These are phyloP conservation scores for Pandemis corylana DNA, from an alignment of 2,888 invertebrate species.

Conservation along the genomic window DNA sequence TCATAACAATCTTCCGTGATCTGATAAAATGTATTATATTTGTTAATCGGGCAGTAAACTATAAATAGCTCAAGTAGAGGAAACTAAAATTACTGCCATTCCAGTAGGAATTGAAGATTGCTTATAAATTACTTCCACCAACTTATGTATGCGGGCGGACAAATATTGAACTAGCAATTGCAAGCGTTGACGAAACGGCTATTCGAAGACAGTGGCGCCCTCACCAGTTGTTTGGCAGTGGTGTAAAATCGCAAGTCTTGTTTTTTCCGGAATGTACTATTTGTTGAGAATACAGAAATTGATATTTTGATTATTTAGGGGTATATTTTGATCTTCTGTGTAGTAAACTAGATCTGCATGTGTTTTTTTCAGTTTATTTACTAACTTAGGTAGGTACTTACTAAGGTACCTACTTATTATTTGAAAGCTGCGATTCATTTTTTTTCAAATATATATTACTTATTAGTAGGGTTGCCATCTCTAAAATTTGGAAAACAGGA, in stretches of 20 bases:
- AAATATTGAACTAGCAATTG: conserved; percentile 8
- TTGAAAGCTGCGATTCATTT: too few relatives aligned
- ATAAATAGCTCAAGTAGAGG: conserved; percentile 42
- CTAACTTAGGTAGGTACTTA: too few relatives aligned
- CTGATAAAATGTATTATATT: conserved; percentile 11
- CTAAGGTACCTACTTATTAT: too few relatives aligned
- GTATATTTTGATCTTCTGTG: too few relatives aligned
- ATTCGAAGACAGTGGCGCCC: conserved; percentile 31
- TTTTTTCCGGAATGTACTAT: background rate
- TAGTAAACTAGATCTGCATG: too few relatives aligned
- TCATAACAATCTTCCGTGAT: background rate
- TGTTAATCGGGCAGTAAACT: conserved; percentile 9
- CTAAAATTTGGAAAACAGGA: too few relatives aligned
- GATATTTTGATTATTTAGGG: too few relatives aligned
- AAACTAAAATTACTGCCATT: conserved; percentile 46
- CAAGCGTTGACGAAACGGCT: background rate
- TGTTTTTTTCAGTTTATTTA: too few relatives aligned
- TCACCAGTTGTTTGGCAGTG: background rate
- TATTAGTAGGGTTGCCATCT: too few relatives aligned
- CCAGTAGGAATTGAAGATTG: conserved; percentile 38
- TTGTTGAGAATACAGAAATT: background rate
- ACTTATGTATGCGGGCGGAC: conserved; percentile 9
- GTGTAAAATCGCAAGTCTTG: background rate
- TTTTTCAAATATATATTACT: too few relatives aligned
- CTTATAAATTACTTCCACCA: conserved; percentile 5